Evolutionary conservation across 2,888 invertebrate species (phyloP), one percentile per base, ranked within the genome.

Genomic region (Dynastes hyllus): DNA sequence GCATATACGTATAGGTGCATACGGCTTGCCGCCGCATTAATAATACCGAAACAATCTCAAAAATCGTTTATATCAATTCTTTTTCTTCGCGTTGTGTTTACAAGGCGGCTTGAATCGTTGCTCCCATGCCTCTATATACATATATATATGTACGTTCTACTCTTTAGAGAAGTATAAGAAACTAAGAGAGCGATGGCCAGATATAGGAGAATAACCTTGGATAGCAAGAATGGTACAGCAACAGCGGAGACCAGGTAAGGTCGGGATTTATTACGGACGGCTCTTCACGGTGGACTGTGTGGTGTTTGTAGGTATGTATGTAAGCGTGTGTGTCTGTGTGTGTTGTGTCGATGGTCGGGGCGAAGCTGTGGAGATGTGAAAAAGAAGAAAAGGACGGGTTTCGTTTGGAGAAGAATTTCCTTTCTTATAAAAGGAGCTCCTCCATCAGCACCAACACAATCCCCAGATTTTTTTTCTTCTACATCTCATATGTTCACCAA

Each of bases 121-220:
- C 11, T 13, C 11, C n/a, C 61, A 29, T 29, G 29, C 29, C 9
- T 2, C 11, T n/a, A 29, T 29, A 45, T 45, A 45, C 11, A 45
- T 45, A 45, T 45, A 11, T 8, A 8, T 45, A 8, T 45, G 11
- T 45, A 45, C 45, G 45, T 45, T 45, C 45, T 45, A 45, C 45
- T 45, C 45, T 45, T 45, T 13, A 27, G 29, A 27, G 29, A 63
- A 13, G 22, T 66, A 66, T 84, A 85, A 85, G 83, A 83, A 81
- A 81, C 82, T 83, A 81, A 83, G 85, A 84, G 85, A 85, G 85
- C 87, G 85, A 85, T 86, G 86, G 83, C 86, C 86, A 87, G 85
- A 85, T 86, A 87, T 82, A 85, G 83, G 85, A 84, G 83, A 84
- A 84, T 85, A 87, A 87, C 87, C 87, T 87, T 87, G 87, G 86